Conservation (phyloP, 2,888 invertebrate genomes). For the Magallana nippona region DNA sequence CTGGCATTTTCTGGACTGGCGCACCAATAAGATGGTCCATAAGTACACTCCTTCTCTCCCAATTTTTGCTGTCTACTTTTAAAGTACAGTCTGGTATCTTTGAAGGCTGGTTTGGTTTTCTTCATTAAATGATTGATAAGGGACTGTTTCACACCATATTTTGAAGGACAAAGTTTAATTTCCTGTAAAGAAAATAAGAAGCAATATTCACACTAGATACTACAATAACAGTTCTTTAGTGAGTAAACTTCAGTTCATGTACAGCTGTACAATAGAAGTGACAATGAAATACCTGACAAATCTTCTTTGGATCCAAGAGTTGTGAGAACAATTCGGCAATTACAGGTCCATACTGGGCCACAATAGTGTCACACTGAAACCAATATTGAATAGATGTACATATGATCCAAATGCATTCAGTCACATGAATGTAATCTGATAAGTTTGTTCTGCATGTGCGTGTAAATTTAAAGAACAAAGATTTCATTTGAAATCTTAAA, state of each 20-base stretch:
- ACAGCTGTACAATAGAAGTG: not conserved
- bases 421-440: too few relatives aligned
- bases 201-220: not conserved
- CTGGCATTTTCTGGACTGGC: constrained; percentile 64
- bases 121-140: not conserved
- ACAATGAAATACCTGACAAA: constrained; percentile 35
- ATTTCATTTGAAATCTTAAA: too few relatives aligned
- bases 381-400: not conserved
- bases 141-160: not conserved
- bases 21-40: constrained; percentile 75
- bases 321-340: constrained; percentile 59
- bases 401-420: too few relatives aligned
- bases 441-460: too few relatives aligned
- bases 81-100: constrained; percentile 52
- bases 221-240: too few relatives aligned
- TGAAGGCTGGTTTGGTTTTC: not conserved
- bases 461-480: too few relatives aligned
- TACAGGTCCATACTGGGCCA: constrained; percentile 45
- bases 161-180: constrained; percentile 49
- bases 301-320: constrained; percentile 54
- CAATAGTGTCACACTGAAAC: not conserved
- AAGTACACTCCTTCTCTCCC: constrained; percentile 70
- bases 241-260: too few relatives aligned
- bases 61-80: constrained; percentile 50
- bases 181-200: constrained; percentile 45